phyloP scores from a whole-genome alignment of 2,888 invertebrate genomes.

The Mylabris sibirica region DNA sequence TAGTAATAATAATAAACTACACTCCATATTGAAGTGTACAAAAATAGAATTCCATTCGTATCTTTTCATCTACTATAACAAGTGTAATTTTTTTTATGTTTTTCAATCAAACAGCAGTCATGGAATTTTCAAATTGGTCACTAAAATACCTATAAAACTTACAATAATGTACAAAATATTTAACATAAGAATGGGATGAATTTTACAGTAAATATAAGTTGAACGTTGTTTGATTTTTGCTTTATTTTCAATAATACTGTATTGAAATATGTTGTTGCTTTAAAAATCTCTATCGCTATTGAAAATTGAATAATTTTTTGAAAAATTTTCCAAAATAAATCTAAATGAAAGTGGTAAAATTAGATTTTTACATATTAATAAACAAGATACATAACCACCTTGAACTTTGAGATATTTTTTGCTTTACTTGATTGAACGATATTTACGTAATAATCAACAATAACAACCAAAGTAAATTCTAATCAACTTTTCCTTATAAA shows the following conservation, averaged over 20 bases:
- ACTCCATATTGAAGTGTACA: constrained; percentile 33
- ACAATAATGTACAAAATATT: constrained; percentile 32
- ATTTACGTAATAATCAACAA: neutral
- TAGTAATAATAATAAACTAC: constrained; percentile 1
- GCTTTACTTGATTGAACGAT: neutral
- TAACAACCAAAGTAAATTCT: neutral
- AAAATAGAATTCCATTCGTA: constrained; percentile 31
- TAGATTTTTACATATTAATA: neutral
- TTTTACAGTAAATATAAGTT: constrained; percentile 9
- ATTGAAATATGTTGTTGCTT: no score
- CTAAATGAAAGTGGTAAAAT: neutral
- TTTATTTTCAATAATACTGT: neutral
- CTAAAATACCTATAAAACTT: constrained; percentile 27
- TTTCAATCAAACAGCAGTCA: constrained; percentile 26
- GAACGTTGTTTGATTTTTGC: neutral
- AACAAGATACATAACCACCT: neutral
- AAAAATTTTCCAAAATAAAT: neutral
- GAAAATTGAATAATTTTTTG: neutral
- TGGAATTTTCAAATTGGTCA: constrained; percentile 29
- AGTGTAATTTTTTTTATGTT: constrained; percentile 18
- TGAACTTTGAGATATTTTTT: constrained; percentile 4
- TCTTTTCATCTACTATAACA: constrained; percentile 26
- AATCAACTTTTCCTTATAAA: neutral
- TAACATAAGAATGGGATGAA: constrained; percentile 26
- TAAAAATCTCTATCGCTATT: neutral